Conservation (phyloP, 2,797 vertebrate genomes). For the Mus spretus region DNA sequence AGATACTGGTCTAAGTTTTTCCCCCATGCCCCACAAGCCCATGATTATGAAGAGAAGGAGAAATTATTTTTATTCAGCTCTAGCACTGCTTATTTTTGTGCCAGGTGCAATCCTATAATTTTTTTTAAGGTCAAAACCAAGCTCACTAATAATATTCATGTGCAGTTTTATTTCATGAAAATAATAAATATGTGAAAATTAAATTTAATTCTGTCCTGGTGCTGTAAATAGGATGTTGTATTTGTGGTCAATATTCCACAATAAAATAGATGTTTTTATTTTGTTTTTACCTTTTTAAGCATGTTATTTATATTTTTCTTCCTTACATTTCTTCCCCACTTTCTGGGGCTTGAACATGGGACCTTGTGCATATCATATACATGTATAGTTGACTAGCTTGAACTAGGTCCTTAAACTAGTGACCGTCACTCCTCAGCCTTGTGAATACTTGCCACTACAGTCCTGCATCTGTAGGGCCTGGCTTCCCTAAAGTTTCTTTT, state of each 20-base stretch:
- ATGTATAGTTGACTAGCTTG: not conserved
- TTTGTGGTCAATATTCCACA: not conserved
- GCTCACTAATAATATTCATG: slow-evolving; percentile 21
- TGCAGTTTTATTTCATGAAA: slow-evolving; percentile 51
- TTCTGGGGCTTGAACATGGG: not conserved
- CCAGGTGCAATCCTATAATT: not conserved
- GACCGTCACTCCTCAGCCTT: not conserved
- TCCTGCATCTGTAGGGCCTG: not conserved
- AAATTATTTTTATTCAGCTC: slow-evolving; percentile 46
- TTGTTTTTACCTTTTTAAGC: slow-evolving; percentile 64
- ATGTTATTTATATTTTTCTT: slow-evolving; percentile 2
- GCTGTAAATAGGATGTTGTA: slow-evolving; percentile 41
- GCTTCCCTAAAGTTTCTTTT: slow-evolving; percentile 49
- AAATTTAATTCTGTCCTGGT: slow-evolving; percentile 48
- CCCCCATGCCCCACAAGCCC: not conserved
- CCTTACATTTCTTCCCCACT: not conserved
- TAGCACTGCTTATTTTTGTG: slow-evolving; percentile 44
- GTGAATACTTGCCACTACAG: not conserved
- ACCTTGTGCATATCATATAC: not conserved
- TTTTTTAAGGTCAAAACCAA: not conserved
- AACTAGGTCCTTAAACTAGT: not conserved
- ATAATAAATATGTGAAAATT: slow-evolving; percentile 17
- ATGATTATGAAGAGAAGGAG: slow-evolving; percentile 13
- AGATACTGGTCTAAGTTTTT: not conserved
- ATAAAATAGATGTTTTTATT: slow-evolving; percentile 42